Evolutionary conservation across 2,113 vertebrate species (phyloP).

Genomic region (Hippocampus mohnikei): DNA sequence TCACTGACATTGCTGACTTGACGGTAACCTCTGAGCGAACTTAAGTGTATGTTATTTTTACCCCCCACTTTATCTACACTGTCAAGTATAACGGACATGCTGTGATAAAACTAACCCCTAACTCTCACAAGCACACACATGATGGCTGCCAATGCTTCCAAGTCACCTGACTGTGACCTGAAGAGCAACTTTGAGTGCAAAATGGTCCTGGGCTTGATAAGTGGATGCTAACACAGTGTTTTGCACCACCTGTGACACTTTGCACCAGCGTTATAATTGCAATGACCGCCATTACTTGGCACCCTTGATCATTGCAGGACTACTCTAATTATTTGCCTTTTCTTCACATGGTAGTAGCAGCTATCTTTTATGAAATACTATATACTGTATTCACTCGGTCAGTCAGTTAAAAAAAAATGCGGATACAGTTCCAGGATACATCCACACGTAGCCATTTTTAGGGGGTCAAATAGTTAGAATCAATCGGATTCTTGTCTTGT

Average conservation of each 20-base stretch:
- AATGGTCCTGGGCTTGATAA: background rate
- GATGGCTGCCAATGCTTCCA: background rate
- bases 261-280: constrained; percentile 11
- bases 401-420: background rate
- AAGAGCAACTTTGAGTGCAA: background rate
- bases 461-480: no score
- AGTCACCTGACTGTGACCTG: background rate
- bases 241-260: background rate
- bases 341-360: constrained; percentile 21
- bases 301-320: constrained; percentile 27
- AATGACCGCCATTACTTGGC: background rate
- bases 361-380: background rate
- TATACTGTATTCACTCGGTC: background rate
- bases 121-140: background rate
- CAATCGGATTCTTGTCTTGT: no score
- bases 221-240: background rate
- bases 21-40: background rate
- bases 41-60: background rate
- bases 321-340: constrained; percentile 53
- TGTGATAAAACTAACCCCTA: background rate
- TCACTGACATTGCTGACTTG: background rate
- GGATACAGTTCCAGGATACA: no score
- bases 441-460: no score
- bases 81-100: background rate
- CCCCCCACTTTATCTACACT: background rate